Percentiles rank a stretch among this genome's conserved stretches.
These are phyloP conservation scores for Aegithalos caudatus DNA, from an alignment of 2,113 vertebrate species.

Conservation along the genomic window DNA sequence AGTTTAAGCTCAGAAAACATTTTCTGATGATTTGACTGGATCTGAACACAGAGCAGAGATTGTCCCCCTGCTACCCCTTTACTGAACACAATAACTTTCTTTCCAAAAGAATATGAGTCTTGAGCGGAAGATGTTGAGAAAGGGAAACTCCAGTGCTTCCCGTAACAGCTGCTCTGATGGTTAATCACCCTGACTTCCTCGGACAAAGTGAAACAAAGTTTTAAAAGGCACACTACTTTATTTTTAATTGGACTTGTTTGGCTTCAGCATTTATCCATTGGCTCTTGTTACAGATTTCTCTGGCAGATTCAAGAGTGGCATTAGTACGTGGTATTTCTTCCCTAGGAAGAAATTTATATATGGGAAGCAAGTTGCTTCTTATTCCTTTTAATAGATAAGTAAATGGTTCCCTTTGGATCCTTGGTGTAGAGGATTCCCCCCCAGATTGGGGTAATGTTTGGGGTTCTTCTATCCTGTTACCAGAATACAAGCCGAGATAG, in stretches of 20 bases:
- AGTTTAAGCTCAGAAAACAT: background rate
- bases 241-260: constrained; percentile 42
- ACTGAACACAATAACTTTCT: background rate
- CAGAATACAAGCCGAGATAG: background rate
- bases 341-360: background rate
- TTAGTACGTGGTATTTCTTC: background rate
- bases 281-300: background rate
- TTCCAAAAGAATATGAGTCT: background rate
- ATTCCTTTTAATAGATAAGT: constrained; percentile 13
- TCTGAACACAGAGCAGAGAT: background rate
- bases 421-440: background rate
- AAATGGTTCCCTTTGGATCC: background rate
- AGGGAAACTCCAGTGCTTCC: background rate
- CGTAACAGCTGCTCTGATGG: background rate
- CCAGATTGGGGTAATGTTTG: background rate
- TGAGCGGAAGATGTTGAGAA: background rate
- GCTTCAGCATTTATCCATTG: background rate
- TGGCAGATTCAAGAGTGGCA: background rate
- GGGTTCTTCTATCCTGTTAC: background rate
- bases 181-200: constrained; percentile 21
- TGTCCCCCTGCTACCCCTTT: background rate
- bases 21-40: background rate
- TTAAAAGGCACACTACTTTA: background rate
- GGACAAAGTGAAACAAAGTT: background rate
- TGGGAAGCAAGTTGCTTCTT: background rate